phyloP scores from a whole-genome alignment of 2,888 invertebrate genomes.

The Drosophila neutralis region DNA sequence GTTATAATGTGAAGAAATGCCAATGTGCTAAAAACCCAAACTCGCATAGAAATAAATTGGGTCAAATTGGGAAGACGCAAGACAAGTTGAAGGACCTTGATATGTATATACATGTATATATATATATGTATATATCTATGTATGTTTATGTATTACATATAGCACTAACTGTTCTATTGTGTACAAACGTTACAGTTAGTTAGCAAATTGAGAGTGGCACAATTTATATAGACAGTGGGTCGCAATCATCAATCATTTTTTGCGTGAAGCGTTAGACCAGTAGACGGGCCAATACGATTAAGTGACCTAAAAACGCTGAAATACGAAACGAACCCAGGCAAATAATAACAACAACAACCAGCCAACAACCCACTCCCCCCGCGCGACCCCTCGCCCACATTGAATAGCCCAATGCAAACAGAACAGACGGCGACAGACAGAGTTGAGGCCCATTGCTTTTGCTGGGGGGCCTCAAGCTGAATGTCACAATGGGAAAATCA shows the following conservation, averaged over 20 bases:
- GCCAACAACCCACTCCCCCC: background rate
- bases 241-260: slow-evolving; percentile 71
- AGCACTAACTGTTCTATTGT: slow-evolving; percentile 15
- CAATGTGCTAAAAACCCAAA: slow-evolving; percentile 25
- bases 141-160: background rate
- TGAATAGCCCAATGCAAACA: background rate
- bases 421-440: slow-evolving; percentile 7
- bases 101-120: background rate
- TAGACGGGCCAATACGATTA: slow-evolving; percentile 36
- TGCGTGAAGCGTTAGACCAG: slow-evolving; percentile 41
- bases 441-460: slow-evolving; percentile 19
- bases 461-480: background rate
- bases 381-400: background rate
- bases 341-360: slow-evolving; percentile 4
- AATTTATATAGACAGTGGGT: slow-evolving; percentile 40
- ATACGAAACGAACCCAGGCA: slow-evolving; percentile 26
- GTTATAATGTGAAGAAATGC: slow-evolving; percentile 39
- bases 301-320: slow-evolving; percentile 67
- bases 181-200: slow-evolving; percentile 31
- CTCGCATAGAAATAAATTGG: slow-evolving; percentile 49
- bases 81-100: slow-evolving; percentile 59
- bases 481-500: slow-evolving; percentile 62
- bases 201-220: slow-evolving; percentile 21
- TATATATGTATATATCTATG: background rate
- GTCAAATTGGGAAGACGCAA: slow-evolving; percentile 44